A percentile compares a stretch with the other conserved stretches of the same genome.
Evolutionary conservation across 2,888 invertebrate species (phyloP).

Genomic region (Agonum fuliginosum): DNA sequence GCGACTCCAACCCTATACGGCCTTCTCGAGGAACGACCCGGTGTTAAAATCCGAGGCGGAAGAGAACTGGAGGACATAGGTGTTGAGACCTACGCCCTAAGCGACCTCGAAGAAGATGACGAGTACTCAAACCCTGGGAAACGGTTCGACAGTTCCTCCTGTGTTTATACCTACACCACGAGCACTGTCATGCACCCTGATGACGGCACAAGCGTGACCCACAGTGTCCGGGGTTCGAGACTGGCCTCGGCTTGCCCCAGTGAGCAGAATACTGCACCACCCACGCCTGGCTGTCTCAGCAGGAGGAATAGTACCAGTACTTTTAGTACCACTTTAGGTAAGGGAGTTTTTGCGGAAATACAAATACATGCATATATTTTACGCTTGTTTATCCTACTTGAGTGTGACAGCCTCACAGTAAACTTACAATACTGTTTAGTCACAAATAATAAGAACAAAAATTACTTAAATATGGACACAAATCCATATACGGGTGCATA

Average conservation of each 20-base stretch:
- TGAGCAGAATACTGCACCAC: conserved; percentile 73
- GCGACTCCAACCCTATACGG: conserved; percentile 95
- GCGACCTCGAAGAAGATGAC: conserved; percentile 84
- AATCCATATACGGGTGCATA: too few relatives aligned
- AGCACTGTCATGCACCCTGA: conserved; percentile 93
- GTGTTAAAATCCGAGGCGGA: conserved; percentile 89
- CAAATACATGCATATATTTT: too few relatives aligned
- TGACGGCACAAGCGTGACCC: conserved; percentile 83
- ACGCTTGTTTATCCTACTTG: too few relatives aligned
- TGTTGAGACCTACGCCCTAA: conserved; percentile 80
- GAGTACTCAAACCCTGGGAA: conserved; percentile 83
- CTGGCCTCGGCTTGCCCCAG: conserved; percentile 81
- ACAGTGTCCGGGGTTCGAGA: conserved; percentile 78
- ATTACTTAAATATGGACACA: too few relatives aligned
- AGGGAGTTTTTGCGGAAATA: neutral
- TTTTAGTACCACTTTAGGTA: conserved; percentile 80
- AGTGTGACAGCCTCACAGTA: too few relatives aligned
- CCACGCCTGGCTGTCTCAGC: conserved; percentile 76
- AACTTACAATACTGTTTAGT: too few relatives aligned
- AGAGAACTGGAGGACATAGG: conserved; percentile 82
- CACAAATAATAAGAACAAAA: too few relatives aligned
- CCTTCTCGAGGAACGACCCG: conserved; percentile 91
- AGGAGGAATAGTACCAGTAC: conserved; percentile 88
- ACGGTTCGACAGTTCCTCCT: conserved; percentile 84
- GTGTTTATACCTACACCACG: conserved; percentile 90